Evolutionary conservation across 1,140 invertebrate species (phyloP).

Genomic region (Rhysida immarginata): DNA sequence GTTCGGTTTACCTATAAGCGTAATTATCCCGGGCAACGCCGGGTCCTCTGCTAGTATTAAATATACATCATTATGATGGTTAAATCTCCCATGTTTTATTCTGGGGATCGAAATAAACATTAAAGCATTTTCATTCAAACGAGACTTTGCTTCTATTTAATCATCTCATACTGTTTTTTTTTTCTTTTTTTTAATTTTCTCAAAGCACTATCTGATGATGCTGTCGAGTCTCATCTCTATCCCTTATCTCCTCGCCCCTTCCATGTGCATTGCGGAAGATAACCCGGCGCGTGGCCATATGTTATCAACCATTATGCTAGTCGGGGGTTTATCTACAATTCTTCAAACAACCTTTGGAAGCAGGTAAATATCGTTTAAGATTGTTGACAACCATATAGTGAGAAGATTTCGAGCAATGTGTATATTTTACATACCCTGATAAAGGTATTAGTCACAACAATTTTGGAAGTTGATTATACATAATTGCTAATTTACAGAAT

Average conservation of each 20-base stretch:
- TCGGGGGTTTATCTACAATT: constrained; percentile 66
- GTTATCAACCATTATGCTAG: constrained; percentile 75
- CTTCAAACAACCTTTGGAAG: constrained; percentile 65
- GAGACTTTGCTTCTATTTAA: neutral
- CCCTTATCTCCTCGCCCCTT: constrained; percentile 62
- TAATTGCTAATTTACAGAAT: too few species aligned
- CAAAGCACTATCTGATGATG: constrained; percentile 81
- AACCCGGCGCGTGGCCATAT: constrained; percentile 63
- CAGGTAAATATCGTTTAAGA: constrained; percentile 44
- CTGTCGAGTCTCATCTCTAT: constrained; percentile 71
- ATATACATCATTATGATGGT: neutral
- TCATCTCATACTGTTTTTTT: neutral
- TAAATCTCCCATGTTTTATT: neutral
- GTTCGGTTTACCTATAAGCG: too few species aligned
- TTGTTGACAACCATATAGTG: too few species aligned
- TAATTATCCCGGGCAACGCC: too few species aligned
- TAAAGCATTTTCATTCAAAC: neutral
- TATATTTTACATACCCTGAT: too few species aligned
- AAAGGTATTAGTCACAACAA: too few species aligned
- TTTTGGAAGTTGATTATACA: too few species aligned
- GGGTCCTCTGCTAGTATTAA: too few species aligned
- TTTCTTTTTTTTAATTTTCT: constrained; percentile 15
- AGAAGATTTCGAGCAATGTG: too few species aligned
- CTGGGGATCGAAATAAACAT: neutral
- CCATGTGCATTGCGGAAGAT: constrained; percentile 61